Evolutionary conservation across 2,113 vertebrate genomes (phyloP).

Genomic region (Eupsittula cactorum): DNA sequence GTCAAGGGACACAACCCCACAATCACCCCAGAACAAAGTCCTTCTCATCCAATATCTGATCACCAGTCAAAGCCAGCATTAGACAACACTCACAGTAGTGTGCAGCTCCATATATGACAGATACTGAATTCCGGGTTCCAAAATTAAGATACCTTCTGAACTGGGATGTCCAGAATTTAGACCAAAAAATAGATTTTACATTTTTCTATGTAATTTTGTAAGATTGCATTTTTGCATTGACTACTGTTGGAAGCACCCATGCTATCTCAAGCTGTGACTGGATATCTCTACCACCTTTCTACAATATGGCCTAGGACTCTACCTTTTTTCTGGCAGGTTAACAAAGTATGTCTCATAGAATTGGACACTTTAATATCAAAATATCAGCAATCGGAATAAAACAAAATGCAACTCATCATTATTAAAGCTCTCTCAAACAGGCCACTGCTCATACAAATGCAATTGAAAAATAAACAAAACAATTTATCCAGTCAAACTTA

Average conservation of each 20-base stretch:
- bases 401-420: not conserved
- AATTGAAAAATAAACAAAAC: not conserved
- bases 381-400: not conserved
- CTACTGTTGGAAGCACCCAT: not conserved
- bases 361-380: not conserved
- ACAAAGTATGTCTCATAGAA: not conserved
- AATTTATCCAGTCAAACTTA: not conserved
- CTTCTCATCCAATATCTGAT: not conserved
- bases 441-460: not conserved
- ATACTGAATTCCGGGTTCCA: not conserved
- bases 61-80: not conserved
- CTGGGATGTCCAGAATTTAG: not conserved
- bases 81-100: not conserved
- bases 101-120: not conserved
- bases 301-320: not conserved
- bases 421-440: not conserved
- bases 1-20: not conserved
- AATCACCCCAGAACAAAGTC: not conserved
- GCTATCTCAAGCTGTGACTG: not conserved
- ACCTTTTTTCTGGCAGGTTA: not conserved
- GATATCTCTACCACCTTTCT: not conserved
- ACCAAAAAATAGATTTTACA: not conserved
- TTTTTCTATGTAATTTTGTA: not conserved
- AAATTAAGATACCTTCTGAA: not conserved
- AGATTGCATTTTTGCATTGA: not conserved